Conservation (phyloP, 2,113 vertebrate species). For the Neogobius melanostomus region DNA sequence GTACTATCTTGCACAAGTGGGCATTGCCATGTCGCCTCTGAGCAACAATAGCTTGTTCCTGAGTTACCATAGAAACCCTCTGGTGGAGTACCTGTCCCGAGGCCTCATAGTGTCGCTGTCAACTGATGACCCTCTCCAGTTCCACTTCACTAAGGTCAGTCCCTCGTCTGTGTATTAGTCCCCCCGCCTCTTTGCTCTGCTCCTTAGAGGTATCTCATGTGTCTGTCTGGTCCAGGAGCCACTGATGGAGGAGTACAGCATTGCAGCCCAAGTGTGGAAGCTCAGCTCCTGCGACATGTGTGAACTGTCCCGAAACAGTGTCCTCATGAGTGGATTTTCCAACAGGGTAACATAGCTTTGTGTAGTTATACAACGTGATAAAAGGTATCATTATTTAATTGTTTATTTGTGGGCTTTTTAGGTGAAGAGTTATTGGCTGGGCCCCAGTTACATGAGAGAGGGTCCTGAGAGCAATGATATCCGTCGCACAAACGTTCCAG, state of each 20-base stretch:
- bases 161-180: neutral
- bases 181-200: neutral
- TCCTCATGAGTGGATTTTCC: slow-evolving; percentile 98
- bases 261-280: slow-evolving; percentile 97
- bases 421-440: slow-evolving; percentile 93
- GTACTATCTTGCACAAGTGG: slow-evolving; percentile 95
- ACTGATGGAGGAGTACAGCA: slow-evolving; percentile 98
- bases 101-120: slow-evolving; percentile 95
- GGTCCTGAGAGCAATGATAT: slow-evolving; percentile 90
- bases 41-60: slow-evolving; percentile 99
- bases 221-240: slow-evolving; percentile 81
- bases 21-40: slow-evolving; percentile 95
- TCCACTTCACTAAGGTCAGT: slow-evolving; percentile 95
- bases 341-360: slow-evolving; percentile 81
- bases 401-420: slow-evolving; percentile 44
- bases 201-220: slow-evolving; percentile 1
- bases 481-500: slow-evolving; percentile 90
- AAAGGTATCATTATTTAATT: neutral
- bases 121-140: slow-evolving; percentile 94
- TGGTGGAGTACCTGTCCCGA: slow-evolving; percentile 91
- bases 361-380: neutral
- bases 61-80: slow-evolving; percentile 96
- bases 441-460: slow-evolving; percentile 83
- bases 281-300: slow-evolving; percentile 98
- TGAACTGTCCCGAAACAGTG: slow-evolving; percentile 95